Evolutionary conservation across 2,888 invertebrate genomes (phyloP), one percentile per base, ranked within the genome.

Genomic region (Meiosimyza decipiens): DNA sequence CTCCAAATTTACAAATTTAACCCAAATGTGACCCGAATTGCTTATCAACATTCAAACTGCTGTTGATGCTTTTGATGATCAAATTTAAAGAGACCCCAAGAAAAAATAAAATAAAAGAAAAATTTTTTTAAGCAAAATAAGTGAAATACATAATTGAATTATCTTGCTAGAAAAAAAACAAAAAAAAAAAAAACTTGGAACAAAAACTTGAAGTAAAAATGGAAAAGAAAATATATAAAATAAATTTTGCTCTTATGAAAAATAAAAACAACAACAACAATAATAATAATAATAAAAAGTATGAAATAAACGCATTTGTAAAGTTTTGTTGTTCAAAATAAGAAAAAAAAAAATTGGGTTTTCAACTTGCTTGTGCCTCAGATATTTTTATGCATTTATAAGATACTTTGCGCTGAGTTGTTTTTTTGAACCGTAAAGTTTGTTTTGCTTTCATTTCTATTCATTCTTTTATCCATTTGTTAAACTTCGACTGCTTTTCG

Each of bases 271-370:
- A 13, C 15, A 54, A 13, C 15, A 54, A 2, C 15, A 54, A 54
- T n/a, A 54, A 54, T 13, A 15, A 54, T 16, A 54, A n/a, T 16
- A 54, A 54, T 13, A 52, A 52, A 13, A 18, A 40, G 16, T 18
- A 63, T 65, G 70, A 72, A 75, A 72, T 75, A 76, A 75, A 76
- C 75, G 75, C 75, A 71, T 76, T 76, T 51, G 76, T 75, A 74
- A 75, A 75, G 73, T 74, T 71, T 73, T 75, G 6, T 40, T 40
- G 40, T 9, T 74, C 73, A 73, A 75, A 76, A 6, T 9, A 40
- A 40, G 9, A 40, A 9, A 9, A 40, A 40, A 9, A 40, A 40
- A 40, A 9, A 9, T 40, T 40, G 1, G 40, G 40, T 5, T 40
- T 40, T 40, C 40, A 40, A 40, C 9, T 40, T 9, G 40, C 63